Base-by-base conservation (phyloP, 2,113 vertebrate species). In the Brienomyrus brachyistius region DNA sequence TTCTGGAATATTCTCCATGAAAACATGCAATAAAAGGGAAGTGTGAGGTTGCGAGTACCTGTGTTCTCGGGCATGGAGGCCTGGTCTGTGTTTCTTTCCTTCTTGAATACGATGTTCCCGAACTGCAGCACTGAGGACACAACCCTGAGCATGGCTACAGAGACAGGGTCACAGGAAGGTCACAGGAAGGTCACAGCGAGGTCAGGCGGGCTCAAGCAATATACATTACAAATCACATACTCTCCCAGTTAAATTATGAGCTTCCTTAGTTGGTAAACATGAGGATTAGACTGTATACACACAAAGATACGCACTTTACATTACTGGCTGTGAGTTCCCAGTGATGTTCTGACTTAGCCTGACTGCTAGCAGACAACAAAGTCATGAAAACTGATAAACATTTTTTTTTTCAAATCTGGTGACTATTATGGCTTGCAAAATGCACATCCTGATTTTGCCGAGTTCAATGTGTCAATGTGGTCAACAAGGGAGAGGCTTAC, bases 41-140 rank as follows among this genome's bases (percentile, higher is more conserved):
- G 23, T 10, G 82, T 48, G 45, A 84, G 8, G 45, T 4, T 3
- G 45, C 8, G 21, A 21, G 45, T 93, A 99, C 98, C 97, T 90
- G 98, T 99, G 92, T 99, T 99, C 93, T 99, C 98, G 0, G 98
- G 98, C 98, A 99, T 99, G 27, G 98, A 99, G 27, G 98, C 97
- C 92, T 99, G 98, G 52, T 99, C 98, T 0, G 97, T 99, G 91
- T 99, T 98, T 88, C 98, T 96, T 93, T 99, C 98, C 91, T 99
- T 99, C 94, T 99, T 99, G 54, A 99, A 99, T 91, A 97, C 94
- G 88, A 99, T 97, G 90, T 98, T 99, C 11, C 98, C 98, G 92
- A 98, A 99, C 56, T 99, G 98, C 6, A 99, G 95, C 92, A 98
- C 98, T 4, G 98, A 96, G 86, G 98, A 98, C 27, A 98, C 98